Percentiles rank a stretch among this genome's conserved stretches.
phyloP scores from a whole-genome alignment of 2,113 vertebrate species.

The Thermophis baileyi region DNA sequence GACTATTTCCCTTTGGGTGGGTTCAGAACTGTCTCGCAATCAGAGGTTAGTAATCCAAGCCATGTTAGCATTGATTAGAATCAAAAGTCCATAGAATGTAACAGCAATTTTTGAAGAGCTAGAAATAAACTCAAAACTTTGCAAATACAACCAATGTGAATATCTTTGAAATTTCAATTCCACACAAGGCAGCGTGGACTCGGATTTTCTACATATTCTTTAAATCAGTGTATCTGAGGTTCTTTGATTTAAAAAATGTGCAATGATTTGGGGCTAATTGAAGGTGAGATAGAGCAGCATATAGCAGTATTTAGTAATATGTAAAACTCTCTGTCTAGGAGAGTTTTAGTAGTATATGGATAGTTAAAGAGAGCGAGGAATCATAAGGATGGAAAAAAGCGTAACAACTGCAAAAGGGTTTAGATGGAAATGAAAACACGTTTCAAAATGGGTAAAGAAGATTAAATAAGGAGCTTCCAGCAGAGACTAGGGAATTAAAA shows the following conservation, averaged over 20 bases:
- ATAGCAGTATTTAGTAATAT: neutral
- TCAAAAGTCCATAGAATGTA: neutral
- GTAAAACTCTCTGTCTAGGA: neutral
- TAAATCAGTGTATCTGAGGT: neutral
- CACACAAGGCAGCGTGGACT: neutral
- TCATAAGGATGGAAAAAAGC: neutral
- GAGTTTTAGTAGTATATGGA: neutral
- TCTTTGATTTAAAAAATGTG: neutral
- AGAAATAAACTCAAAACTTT: neutral
- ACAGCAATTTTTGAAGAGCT: neutral
- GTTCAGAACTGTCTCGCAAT: neutral
- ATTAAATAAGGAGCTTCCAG: neutral
- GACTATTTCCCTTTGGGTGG: neutral
- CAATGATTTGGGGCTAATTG: neutral
- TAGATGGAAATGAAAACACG: neutral
- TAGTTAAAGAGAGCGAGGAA: neutral
- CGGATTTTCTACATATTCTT: neutral
- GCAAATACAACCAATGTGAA: neutral
- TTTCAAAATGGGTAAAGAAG: neutral
- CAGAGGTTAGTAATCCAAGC: neutral
- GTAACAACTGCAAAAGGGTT: neutral
- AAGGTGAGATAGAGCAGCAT: neutral
- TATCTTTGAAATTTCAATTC: neutral
- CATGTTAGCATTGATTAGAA: neutral
- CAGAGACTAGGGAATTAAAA: neutral